Conservation (phyloP, 2,888 invertebrate genomes). For the Panorpa germanica region DNA sequence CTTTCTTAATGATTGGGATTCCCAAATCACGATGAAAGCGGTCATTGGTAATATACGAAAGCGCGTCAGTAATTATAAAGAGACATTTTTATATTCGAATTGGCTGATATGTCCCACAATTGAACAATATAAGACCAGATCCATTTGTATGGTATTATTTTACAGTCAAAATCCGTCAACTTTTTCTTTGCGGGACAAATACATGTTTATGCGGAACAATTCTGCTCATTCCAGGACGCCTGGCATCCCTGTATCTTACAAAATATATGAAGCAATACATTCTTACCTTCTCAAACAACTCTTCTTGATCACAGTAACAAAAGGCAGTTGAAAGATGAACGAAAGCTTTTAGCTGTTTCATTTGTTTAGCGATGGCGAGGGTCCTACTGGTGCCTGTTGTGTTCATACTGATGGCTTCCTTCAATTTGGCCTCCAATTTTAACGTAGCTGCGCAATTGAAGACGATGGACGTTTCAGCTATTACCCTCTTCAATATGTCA, state of each 20-base stretch:
- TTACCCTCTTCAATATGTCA: constrained; percentile 35
- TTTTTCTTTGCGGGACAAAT: no score
- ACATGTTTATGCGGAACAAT: no score
- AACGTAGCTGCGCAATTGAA: constrained; percentile 90
- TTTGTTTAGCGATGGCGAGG: constrained; percentile 54
- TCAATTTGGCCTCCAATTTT: constrained; percentile 73
- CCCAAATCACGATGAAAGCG: no score
- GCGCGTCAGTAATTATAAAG: no score
- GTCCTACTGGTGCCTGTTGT: constrained; percentile 68
- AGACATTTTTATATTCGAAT: no score
- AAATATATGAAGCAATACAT: no score
- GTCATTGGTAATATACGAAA: no score
- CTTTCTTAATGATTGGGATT: no score
- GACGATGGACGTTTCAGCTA: constrained; percentile 58
- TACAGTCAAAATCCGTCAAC: no score
- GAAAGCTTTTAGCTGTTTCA: constrained; percentile 57
- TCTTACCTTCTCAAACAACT: constrained; percentile 60
- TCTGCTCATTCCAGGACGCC: no score
- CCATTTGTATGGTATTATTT: background rate
- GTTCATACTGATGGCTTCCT: constrained; percentile 81
- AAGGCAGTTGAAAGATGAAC: constrained; percentile 94
- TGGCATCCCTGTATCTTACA: no score
- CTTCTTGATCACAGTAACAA: constrained; percentile 78
- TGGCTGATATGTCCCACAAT: no score
- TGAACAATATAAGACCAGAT: background rate